Conservation (phyloP, 2,113 vertebrate species). For the Tinamus guttatus region DNA sequence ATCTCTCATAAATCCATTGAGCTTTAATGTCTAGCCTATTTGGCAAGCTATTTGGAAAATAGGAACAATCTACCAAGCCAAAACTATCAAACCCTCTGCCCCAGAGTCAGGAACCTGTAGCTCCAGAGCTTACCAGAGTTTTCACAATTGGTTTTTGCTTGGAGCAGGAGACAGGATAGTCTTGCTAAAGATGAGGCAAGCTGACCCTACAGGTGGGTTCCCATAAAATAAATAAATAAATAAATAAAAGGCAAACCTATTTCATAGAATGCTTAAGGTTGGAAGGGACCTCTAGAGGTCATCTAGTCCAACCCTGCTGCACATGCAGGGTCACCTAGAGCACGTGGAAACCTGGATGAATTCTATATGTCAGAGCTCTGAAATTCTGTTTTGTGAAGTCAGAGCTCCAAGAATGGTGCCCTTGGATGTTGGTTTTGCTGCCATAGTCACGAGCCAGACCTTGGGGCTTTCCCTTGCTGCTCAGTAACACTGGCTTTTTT, state of each 20-base stretch:
- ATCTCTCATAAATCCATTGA: not conserved
- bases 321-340: too few relatives aligned
- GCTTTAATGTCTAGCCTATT: not conserved
- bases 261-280: too few relatives aligned
- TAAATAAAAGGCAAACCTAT: not conserved
- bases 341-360: not conserved
- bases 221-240: not conserved
- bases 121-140: not conserved
- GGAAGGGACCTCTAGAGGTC: too few relatives aligned
- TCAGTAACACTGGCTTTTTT: not conserved
- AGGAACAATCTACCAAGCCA: not conserved
- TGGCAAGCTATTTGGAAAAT: not conserved
- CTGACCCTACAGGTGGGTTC: not conserved
- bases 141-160: not conserved
- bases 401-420: not conserved
- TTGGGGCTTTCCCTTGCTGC: not conserved
- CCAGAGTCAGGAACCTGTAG: not conserved
- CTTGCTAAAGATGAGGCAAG: not conserved
- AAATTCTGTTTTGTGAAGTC: not conserved
- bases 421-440: rapidly evolving
- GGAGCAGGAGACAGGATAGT: rapidly evolving
- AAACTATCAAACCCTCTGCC: not conserved
- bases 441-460: not conserved
- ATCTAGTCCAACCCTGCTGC: too few relatives aligned
- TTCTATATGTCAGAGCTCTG: not conserved